Evolutionary conservation across 2,888 invertebrate genomes (phyloP), one percentile per base, ranked within the genome.

Genomic region (Nasonovia ribisnigri): DNA sequence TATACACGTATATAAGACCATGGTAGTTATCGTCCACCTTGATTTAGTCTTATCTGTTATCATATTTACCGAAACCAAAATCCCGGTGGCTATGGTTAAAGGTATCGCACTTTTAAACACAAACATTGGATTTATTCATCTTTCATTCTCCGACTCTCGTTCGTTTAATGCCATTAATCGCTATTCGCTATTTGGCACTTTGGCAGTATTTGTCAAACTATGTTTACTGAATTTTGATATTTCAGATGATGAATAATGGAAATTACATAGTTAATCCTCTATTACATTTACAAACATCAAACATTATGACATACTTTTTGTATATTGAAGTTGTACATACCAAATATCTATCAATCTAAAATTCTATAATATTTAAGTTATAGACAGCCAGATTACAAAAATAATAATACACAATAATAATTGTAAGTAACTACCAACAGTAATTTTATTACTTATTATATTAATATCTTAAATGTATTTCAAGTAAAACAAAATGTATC

Each of bases 401-500:
- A 60, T 46, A 13, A 46, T 67, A 60, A 51, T 24, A 36, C 36
- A 51, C 3, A 60, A 11, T 24, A 48, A 24, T 36, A n/a, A 24
- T 88, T 43, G 51, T 77, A 10, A 51, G 51, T 88, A 48, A 8
- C 16, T 91, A 11, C 13, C 11, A 36, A 77, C 11, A n/a, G 36
- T 54, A 54, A 88, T 54, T 24, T 5, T 57, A 57, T 57, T 57
- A 24, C 4, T 57, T 57, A 88, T 57, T 46, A 4, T 8, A n/a
- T 36, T 46, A 48, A 46, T 16, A 36, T 86, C 60, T 36, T 46
- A 42, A 8, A 29, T 24, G 3, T 42, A 29, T 48, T 20, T 10
- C 20, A 24, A 43, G 46, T 87, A 20, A 5, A 67, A 29, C 48
- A 20, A 93, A 42, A 93, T 93, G 93, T 93, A 42, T 90, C 93